Evolutionary conservation across 2,113 vertebrate genomes (phyloP), one percentile per base, ranked within the genome.

Genomic region (Protomyctophum bolini): DNA sequence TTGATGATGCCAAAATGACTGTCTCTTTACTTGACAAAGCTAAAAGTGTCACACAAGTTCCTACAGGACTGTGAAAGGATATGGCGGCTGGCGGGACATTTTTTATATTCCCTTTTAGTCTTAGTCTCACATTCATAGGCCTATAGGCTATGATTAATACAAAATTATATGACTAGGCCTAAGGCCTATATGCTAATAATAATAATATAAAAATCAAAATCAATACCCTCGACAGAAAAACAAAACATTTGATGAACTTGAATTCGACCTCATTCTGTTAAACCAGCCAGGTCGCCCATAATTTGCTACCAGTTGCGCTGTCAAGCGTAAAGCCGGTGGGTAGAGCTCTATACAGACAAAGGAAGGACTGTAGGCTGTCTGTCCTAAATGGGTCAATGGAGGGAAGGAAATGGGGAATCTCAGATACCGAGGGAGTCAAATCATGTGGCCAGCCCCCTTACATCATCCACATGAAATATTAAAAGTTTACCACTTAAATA

Each of bases 391-490:
- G 64, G 70, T 82, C 76, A 50, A 63, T 62, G 73, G 52, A 86
- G 70, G 77, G 46, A 69, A 72, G n/a, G 12, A 41, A 68, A 64
- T 72, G 6, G 21, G 73, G 3, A 57, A 75, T 51, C 47, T 76
- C 14, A 66, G 54, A 74, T 70, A 73, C 48, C 8, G 33, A 66
- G 65, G 73, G 68, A 77, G 70, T 72, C 54, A 68, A 69, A 50
- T 66, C 76, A 72, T 79, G 80, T 76, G 83, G 68, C 73, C 73
- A 28, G 54, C 66, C 56, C 73, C 68, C 78, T 91, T 82, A 90
- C 87, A 90, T 91, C 88, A 93, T 68, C 86, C 79, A 10, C 79
- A 91, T 91, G 50, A 92, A 93, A 91, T 83, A 91, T 92, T 92
- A 14, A 92, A 88, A 87, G 84, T 91, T 88, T 73, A 87, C 81